Base-by-base conservation (phyloP, 2,888 invertebrate genomes). In the Luperina nickerlii region DNA sequence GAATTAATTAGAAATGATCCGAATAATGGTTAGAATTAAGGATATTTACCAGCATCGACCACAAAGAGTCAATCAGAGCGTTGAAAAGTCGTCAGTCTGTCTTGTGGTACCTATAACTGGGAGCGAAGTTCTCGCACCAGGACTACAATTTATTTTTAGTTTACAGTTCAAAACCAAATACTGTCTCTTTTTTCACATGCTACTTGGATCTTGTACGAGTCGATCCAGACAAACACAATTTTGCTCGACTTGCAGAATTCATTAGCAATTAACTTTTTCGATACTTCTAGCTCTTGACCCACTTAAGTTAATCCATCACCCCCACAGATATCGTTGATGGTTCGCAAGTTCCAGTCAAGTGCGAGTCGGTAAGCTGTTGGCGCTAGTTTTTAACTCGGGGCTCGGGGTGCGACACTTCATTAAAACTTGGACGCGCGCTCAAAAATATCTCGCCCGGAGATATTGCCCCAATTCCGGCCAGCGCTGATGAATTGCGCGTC, bases 341-440 rank as follows among this genome's bases (percentile, higher is more conserved):
- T 67, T 62, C 8, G 11, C 4, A 63, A 74, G 70, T 66, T 73
- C 63, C 11, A 73, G 71, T 60, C 79, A 72, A 82, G 78, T 76
- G 75, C 32, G 71, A 80, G 79, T 75, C 65, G 69, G 76, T 76
- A 72, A 85, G 84, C 79, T 78, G 76, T 82, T 68, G 76, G 74
- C 62, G 76, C 63, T 87, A 82, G 83, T 84, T 86, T 83, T 79
- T 75, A 84, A 77, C 86, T 81, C 74, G 42, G 67, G 27, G 69
- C 79, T 74, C 54, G 54, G 82, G 67, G 79, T 72, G 66, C 87
- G 90, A 87, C 90, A 89, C 83, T 87, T 90, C 87, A 90, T 90
- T 90, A 89, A 90, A 90, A 90, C 81, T 91, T 91, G 77, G 79
- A 38, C 87, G 81, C 83, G 87, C 63, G 71, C 74, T 82, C 77